phyloP scores from a whole-genome alignment of 2,113 vertebrate genomes.

The Lycaon pictus region DNA sequence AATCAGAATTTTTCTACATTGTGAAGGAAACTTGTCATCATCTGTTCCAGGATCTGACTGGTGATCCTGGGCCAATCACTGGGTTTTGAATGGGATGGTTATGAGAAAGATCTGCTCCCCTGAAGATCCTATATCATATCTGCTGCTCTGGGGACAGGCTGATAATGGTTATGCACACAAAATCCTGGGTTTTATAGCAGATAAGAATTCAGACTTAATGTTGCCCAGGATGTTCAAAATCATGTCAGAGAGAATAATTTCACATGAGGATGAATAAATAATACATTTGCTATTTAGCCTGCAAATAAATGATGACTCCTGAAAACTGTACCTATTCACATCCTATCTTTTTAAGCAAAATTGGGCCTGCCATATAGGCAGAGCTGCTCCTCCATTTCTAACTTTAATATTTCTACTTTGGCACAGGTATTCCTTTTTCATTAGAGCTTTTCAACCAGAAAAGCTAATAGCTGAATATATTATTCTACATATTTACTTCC shows the following conservation, averaged over 20 bases:
- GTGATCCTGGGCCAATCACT: not conserved
- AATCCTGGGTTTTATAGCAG: constrained; percentile 46
- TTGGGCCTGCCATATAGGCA: not conserved
- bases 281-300: constrained; percentile 69
- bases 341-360: constrained; percentile 67
- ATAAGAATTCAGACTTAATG: constrained; percentile 67
- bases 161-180: not conserved
- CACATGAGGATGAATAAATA: constrained; percentile 77
- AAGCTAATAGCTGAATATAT: constrained; percentile 75
- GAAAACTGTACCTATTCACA: constrained; percentile 56
- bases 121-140: not conserved
- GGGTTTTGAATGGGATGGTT: not conserved
- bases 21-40: not conserved
- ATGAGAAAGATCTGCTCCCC: not conserved
- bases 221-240: constrained; percentile 60
- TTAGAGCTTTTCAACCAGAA: constrained; percentile 76
- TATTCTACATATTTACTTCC: constrained; percentile 76
- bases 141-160: not conserved
- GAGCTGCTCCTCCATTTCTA: constrained; percentile 5
- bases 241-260: constrained; percentile 79
- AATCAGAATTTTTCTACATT: not conserved
- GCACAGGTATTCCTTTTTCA: constrained; percentile 68
- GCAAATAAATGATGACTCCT: constrained; percentile 70
- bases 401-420: constrained; percentile 61
- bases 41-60: not conserved